Conservation (phyloP, 2,113 vertebrate genomes). For the Suricata suricatta region DNA sequence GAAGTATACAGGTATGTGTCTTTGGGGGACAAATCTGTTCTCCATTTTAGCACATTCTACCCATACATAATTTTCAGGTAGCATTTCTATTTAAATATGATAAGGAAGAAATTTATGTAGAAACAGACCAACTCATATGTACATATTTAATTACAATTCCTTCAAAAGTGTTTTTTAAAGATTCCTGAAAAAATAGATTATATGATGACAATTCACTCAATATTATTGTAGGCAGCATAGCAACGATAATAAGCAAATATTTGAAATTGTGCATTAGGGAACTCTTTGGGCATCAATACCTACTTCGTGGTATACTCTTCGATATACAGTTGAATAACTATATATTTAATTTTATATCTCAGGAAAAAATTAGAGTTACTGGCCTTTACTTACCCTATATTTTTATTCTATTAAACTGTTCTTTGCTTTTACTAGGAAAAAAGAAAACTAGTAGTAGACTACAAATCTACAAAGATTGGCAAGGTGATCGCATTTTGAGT, state of each 20-base stretch:
- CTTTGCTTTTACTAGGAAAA: neutral
- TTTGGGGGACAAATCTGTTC: neutral
- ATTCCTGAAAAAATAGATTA: neutral
- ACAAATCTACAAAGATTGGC: neutral
- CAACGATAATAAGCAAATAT: neutral
- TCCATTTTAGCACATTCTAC: neutral
- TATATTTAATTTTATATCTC: neutral
- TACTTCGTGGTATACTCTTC: neutral
- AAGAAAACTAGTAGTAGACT: neutral
- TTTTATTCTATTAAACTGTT: neutral
- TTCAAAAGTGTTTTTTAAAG: neutral
- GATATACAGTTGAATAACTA: neutral
- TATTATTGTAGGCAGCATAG: neutral
- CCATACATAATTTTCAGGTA: neutral
- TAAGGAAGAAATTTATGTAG: neutral
- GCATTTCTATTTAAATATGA: neutral
- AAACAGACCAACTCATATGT: neutral
- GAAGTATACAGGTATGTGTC: neutral
- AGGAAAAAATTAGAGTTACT: neutral
- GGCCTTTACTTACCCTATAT: neutral
- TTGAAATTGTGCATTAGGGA: neutral
- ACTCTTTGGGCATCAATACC: neutral
- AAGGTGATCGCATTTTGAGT: constrained; percentile 49
- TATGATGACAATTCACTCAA: neutral
- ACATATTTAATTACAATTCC: neutral